Base-by-base conservation (phyloP, 2,797 vertebrate genomes). In the Enteromius radiatus region DNA sequence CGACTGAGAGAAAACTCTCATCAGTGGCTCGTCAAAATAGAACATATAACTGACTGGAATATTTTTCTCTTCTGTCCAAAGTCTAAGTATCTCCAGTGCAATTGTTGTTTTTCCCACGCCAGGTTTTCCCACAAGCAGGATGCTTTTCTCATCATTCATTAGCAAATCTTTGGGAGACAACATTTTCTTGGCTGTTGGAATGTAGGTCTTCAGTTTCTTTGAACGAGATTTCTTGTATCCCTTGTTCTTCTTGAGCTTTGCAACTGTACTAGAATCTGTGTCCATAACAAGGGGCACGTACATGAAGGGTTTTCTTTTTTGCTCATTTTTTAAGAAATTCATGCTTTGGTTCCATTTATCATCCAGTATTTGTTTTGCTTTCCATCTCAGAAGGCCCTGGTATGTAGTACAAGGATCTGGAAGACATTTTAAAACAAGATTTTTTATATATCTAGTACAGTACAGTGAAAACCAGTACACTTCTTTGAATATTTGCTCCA, bases 41-140 rank as follows among this genome's bases (percentile, higher is more conserved):
- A 88, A 88, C 78, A 88, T 77, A 21, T 87, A 88, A 77, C 49
- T 76, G 49, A 43, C 81, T 68, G 79, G 28, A 64, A 41, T 45
- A 47, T 67, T 43, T 68, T 85, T 71, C 23, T 78, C 71, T 68
- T 86, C 78, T 17, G 65, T 54, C 85, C 85, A 88, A 10, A 88
- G 41, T 67, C 78, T 54, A 36, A 88, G 36, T 65, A 87, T 80
- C 71, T 86, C 85, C n/a, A 84, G 78, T 17, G 79, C 78, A 19
- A 84, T 81, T 19, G 83, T 83, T 78, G 87, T 84, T 69, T 87
- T 88, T 28, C 87, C 87, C 63, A 87, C 82, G 31, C 87, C 87
- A 71, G 87, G 85, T 80, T 87, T 88, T 36, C 87, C 87, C 23
- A 88, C 76, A 28, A 88, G 85, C 8, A 87, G 76, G 19, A 88